These are phyloP conservation scores for Stegastes partitus DNA, from an alignment of 2,113 vertebrate species.

Conservation along the genomic window DNA sequence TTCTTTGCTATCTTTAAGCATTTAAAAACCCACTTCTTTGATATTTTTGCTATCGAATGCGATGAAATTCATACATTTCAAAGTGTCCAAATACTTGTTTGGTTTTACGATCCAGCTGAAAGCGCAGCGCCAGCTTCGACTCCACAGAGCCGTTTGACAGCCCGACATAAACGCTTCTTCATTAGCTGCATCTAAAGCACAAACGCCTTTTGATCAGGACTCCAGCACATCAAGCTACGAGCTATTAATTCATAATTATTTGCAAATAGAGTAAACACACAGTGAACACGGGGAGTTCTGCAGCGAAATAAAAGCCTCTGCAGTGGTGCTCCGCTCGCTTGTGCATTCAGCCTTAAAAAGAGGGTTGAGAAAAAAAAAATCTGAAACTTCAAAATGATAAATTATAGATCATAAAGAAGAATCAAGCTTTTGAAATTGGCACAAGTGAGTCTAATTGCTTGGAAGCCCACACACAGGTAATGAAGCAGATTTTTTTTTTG, in stretches of 20 bases:
- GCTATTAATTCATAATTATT: background rate
- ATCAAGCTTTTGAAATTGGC: constrained; percentile 1
- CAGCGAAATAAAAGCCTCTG: background rate
- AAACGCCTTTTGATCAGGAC: background rate
- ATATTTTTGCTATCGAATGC: background rate
- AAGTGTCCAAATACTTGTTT: background rate
- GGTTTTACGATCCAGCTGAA: background rate
- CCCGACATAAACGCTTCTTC: background rate
- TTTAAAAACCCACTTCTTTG: too few species aligned
- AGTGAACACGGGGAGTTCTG: too few species aligned
- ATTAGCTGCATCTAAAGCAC: background rate
- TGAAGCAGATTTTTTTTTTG: constrained; percentile 52
- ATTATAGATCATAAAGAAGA: constrained; percentile 8
- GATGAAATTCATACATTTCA: background rate
- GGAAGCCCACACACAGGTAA: constrained; percentile 54
- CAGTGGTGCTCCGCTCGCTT: background rate
- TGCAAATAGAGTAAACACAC: too few species aligned
- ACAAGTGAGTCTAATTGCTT: constrained; percentile 46
- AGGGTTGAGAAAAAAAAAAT: constrained; percentile 16
- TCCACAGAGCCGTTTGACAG: background rate
- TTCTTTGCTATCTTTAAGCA: too few species aligned
- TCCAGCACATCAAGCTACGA: background rate
- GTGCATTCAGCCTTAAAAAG: background rate
- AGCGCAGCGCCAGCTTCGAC: background rate
- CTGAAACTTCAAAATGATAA: background rate